Conservation (phyloP, 2,888 invertebrate genomes). For the Chesias legatella region DNA sequence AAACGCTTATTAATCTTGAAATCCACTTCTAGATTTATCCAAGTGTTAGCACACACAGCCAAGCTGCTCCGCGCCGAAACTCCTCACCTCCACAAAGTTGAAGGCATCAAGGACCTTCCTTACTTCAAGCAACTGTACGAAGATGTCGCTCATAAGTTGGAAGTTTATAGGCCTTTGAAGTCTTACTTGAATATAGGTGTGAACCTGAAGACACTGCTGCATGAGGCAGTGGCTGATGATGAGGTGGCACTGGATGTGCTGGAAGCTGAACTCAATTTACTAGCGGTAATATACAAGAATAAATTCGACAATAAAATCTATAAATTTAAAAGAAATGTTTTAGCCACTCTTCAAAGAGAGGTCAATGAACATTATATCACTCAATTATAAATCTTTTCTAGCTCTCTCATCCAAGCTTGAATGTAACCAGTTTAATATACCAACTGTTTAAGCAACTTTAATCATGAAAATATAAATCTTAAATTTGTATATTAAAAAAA, state of each 20-base stretch:
- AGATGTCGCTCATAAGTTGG: slow-evolving; percentile 51
- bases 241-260: slow-evolving; percentile 39
- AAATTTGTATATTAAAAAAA: no score
- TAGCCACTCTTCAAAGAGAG: no score
- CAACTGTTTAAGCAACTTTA: no score
- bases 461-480: no score
- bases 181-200: slow-evolving; percentile 38
- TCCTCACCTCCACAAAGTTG: slow-evolving; percentile 58
- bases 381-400: no score
- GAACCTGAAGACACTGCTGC: slow-evolving; percentile 1
- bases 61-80: slow-evolving; percentile 53
- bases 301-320: no score
- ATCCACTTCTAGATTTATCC: slow-evolving; percentile 45
- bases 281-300: slow-evolving; percentile 49
- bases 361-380: no score
- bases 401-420: no score
- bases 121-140: slow-evolving; percentile 45
- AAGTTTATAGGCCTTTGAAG: slow-evolving; percentile 41
- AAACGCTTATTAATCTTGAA: slow-evolving; percentile 1
- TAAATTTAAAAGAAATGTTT: no score
- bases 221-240: slow-evolving; percentile 26
- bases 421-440: no score
- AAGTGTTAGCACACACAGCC: slow-evolving; percentile 48
- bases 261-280: slow-evolving; percentile 48
- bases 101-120: slow-evolving; percentile 47